Evolutionary conservation across 1,140 invertebrate species (phyloP).

Genomic region (Ericerus pela): DNA sequence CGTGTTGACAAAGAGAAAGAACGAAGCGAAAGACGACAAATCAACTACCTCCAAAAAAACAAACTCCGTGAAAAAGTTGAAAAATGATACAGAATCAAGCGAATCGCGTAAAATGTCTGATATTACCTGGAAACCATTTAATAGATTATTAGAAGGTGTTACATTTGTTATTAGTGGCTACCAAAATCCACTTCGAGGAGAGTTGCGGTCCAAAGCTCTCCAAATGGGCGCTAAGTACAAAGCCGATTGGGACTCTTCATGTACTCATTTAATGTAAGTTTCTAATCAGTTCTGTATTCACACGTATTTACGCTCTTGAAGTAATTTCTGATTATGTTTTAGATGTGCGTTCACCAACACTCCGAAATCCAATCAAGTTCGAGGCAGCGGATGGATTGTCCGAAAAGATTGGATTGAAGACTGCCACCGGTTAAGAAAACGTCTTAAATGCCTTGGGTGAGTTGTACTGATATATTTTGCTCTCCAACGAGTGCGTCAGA

Average conservation of each 20-base stretch:
- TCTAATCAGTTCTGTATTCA: background rate
- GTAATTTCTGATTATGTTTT: constrained; percentile 22
- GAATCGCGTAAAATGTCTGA: no score
- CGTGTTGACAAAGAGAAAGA: background rate
- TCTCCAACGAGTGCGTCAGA: no score
- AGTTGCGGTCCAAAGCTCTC: constrained; percentile 49
- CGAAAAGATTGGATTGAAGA: constrained; percentile 60
- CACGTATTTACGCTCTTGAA: constrained; percentile 1
- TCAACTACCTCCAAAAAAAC: background rate
- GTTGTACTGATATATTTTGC: no score
- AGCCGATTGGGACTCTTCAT: constrained; percentile 52
- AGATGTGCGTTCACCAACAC: constrained; percentile 81
- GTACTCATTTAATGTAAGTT: constrained; percentile 69
- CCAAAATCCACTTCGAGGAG: constrained; percentile 57
- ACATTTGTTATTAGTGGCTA: constrained; percentile 71
- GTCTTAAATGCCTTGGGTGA: constrained; percentile 41
- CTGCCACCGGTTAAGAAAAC: constrained; percentile 43
- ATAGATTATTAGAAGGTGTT: constrained; percentile 45
- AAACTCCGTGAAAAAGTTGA: background rate
- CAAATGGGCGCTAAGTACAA: constrained; percentile 67
- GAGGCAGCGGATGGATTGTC: constrained; percentile 48
- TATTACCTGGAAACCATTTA: constrained; percentile 37
- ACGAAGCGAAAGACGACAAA: background rate
- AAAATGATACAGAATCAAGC: background rate
- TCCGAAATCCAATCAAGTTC: constrained; percentile 65